Conservation (phyloP, 2,888 invertebrate species). For the Falcaria lacertinaria region DNA sequence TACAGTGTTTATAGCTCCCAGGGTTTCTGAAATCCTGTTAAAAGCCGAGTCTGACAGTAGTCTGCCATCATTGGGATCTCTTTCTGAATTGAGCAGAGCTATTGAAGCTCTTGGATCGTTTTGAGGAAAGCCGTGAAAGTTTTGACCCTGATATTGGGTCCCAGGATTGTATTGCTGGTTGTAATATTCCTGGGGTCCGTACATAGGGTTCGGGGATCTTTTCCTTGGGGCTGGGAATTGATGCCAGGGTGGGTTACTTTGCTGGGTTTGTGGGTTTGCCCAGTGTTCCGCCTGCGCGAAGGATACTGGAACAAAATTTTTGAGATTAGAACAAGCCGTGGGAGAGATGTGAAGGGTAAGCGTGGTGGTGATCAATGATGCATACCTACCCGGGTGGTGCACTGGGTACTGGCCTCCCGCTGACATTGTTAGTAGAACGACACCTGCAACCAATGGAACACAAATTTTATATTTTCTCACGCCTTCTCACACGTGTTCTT, state of each 20-base stretch:
- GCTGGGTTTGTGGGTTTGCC: slow-evolving; percentile 43
- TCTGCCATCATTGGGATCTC: slow-evolving; percentile 64
- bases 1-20: slow-evolving; percentile 91
- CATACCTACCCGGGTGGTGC: slow-evolving; percentile 76
- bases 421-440: slow-evolving; percentile 37
- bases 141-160: slow-evolving; percentile 6
- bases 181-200: slow-evolving; percentile 19
- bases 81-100: slow-evolving; percentile 32
- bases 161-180: slow-evolving; percentile 19
- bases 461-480: neutral
- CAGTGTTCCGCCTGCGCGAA: slow-evolving; percentile 52
- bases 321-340: slow-evolving; percentile 5
- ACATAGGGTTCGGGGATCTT: slow-evolving; percentile 54
- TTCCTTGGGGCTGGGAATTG: slow-evolving; percentile 63
- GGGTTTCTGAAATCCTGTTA: slow-evolving; percentile 81
- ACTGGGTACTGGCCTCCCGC: slow-evolving; percentile 53
- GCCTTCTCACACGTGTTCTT: too few species aligned
- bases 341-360: slow-evolving; percentile 7
- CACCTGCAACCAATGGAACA: slow-evolving; percentile 48
- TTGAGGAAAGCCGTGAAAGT: slow-evolving; percentile 30
- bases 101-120: slow-evolving; percentile 43
- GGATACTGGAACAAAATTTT: slow-evolving; percentile 43
- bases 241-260: slow-evolving; percentile 60
- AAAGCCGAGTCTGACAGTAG: slow-evolving; percentile 81
- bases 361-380: slow-evolving; percentile 46